Evolutionary conservation across 1,140 invertebrate species (phyloP).

Genomic region (Bactericera cockerelli): DNA sequence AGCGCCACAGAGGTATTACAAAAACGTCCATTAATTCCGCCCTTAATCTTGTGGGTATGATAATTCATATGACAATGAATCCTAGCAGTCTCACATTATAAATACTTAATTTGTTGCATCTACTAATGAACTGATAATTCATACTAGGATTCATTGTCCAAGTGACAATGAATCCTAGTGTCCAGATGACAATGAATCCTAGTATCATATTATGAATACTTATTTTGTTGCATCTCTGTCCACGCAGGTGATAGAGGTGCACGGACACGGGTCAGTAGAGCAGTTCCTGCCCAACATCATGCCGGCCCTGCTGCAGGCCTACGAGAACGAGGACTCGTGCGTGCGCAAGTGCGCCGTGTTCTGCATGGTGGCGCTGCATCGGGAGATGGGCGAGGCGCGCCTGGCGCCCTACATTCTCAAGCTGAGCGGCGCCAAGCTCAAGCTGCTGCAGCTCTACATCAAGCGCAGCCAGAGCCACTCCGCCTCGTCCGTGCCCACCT

Average conservation of each 20-base stretch:
- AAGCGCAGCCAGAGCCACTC: slow-evolving; percentile 36
- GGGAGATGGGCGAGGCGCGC: slow-evolving; percentile 64
- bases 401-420: slow-evolving; percentile 60
- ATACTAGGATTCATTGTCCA: too few species aligned
- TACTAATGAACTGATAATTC: too few species aligned
- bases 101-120: too few species aligned
- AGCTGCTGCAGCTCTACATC: slow-evolving; percentile 56
- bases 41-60: too few species aligned
- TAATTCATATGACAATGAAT: too few species aligned
- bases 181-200: too few species aligned
- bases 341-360: slow-evolving; percentile 89
- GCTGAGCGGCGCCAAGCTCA: slow-evolving; percentile 71
- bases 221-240: slow-evolving; percentile 34
- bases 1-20: too few species aligned
- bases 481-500: slow-evolving; percentile 26
- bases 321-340: slow-evolving; percentile 71
- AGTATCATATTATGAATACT: too few species aligned
- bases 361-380: slow-evolving; percentile 84
- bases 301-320: slow-evolving; percentile 75
- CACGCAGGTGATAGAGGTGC: slow-evolving; percentile 39
- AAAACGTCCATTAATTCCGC: too few species aligned
- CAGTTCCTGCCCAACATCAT: slow-evolving; percentile 61
- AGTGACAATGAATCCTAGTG: too few species aligned
- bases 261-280: slow-evolving; percentile 49
- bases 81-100: too few species aligned